Evolutionary conservation across 2,113 vertebrate genomes (phyloP).

Genomic region (Anas platyrhynchos): DNA sequence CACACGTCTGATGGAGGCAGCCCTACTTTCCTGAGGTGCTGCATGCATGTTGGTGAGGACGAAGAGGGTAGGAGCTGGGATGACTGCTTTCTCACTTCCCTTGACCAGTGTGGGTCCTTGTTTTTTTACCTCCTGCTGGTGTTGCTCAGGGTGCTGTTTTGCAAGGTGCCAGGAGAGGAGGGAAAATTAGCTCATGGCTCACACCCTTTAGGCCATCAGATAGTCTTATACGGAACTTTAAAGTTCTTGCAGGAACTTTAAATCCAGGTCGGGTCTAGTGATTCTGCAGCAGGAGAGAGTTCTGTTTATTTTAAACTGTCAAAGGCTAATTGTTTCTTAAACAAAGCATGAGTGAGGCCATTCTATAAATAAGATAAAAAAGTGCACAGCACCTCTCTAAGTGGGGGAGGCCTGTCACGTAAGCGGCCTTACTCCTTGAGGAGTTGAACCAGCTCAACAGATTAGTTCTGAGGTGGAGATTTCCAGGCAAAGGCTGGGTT

Average conservation of each 20-base stretch:
- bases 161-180: not conserved
- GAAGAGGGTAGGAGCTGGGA: not conserved
- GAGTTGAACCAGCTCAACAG: not conserved
- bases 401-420: not conserved
- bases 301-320: conserved; percentile 46
- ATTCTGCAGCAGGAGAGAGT: not conserved
- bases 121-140: not conserved
- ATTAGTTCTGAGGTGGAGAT: not conserved
- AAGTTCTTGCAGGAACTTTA: not conserved
- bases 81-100: not conserved
- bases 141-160: not conserved
- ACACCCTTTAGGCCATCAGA: fast-evolving
- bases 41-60: not conserved
- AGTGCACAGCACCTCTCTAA: not conserved
- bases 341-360: not conserved
- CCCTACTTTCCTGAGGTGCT: not conserved
- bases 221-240: not conserved
- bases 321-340: conserved; percentile 62
- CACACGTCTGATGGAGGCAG: not conserved
- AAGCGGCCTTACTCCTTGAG: not conserved
- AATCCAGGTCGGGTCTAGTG: not conserved
- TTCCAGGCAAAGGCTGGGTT: not conserved
- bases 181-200: not conserved
- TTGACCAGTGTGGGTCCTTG: not conserved
- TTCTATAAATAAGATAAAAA: conserved; percentile 27